Base-by-base conservation (phyloP, 2,888 invertebrate species). In the Aphrophora alni region DNA sequence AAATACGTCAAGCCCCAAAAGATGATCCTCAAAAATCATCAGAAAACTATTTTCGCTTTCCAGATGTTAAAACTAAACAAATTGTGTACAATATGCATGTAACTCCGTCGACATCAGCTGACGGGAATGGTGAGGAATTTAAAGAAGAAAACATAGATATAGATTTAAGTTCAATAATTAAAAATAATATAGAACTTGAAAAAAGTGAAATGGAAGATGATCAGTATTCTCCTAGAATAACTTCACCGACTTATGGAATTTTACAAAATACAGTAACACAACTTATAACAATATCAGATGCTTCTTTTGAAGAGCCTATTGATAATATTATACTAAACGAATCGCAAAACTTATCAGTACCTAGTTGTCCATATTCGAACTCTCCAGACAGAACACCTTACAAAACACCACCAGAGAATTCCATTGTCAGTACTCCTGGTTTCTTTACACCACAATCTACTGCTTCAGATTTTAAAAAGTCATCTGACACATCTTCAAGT, bases 401-500 rank as follows among this genome's bases (percentile, higher is more conserved):
- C 25, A 81, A 81, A 78, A 81, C 81, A 7, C 81, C 81, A 27
- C 78, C 78, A n/a, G 81, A 81, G 70, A 44, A 26, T 10, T 81
- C 81, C 25, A 24, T 75, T 25, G 33, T 78, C 26, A 73, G 74
- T 74, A 75, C 81, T 10, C 78, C 78, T 28, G 78, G 78, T n/a
- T 79, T 79, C 25, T 79, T 38, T 21, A 81, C 81, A 2, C 81
- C 81, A n/a, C 78, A 81, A 8, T 78, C 78, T 24, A 38, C 59
- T 75, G 77, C 74, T 21, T 74, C 70, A 27, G 77, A 77, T 4
- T 26, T 69, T n/a, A 81, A 72, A 72, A 81, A 75, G 71, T 78
- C 78, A 12, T 77, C 77, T 8, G 83, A 83, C 21, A 83, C 84
- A 1, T 80, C 82, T 14, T 84, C 84, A n/a, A 82, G 82, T 72